Conservation (phyloP, 2,888 invertebrate species). For the Apotomis betuletana region DNA sequence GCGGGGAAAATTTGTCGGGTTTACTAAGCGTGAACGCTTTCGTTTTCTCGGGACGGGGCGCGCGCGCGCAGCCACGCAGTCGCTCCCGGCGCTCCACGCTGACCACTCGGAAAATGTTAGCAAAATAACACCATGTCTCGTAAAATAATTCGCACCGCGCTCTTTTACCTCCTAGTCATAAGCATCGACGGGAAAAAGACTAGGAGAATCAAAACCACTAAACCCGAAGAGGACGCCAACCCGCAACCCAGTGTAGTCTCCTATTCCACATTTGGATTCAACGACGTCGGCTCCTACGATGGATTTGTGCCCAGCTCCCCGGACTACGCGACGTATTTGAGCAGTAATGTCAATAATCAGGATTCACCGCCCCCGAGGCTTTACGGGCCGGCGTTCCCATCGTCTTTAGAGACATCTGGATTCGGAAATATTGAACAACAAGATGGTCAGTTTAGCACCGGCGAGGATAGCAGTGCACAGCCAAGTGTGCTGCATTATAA, state of each 20-base stretch:
- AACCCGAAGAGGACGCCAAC: slow-evolving; percentile 62
- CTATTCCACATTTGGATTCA: slow-evolving; percentile 77
- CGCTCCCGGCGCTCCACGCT: slow-evolving; percentile 66
- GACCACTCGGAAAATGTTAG: slow-evolving; percentile 70
- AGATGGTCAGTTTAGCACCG: slow-evolving; percentile 55
- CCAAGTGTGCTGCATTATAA: slow-evolving; percentile 63
- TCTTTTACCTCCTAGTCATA: slow-evolving; percentile 59
- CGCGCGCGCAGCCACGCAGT: slow-evolving; percentile 56
- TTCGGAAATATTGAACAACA: slow-evolving; percentile 58
- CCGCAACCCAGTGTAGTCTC: slow-evolving; percentile 75
- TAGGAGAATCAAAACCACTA: slow-evolving; percentile 64
- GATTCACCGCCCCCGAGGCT: slow-evolving; percentile 67
- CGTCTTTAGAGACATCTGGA: slow-evolving; percentile 65
- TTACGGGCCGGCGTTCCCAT: slow-evolving; percentile 74
- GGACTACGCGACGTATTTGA: slow-evolving; percentile 68
- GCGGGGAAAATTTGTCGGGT: slow-evolving; percentile 73
- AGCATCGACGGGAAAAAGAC: slow-evolving; percentile 61
- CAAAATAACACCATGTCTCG: slow-evolving; percentile 62
- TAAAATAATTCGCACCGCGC: slow-evolving; percentile 60
- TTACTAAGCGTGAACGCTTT: slow-evolving; percentile 77
- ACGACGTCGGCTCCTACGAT: slow-evolving; percentile 73
- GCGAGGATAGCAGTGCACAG: slow-evolving; percentile 57
- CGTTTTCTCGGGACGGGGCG: slow-evolving; percentile 74
- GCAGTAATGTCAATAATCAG: slow-evolving; percentile 55
- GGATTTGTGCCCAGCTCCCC: slow-evolving; percentile 76